Percentiles rank a stretch among this genome's conserved stretches.
Conservation (phyloP, 2,888 invertebrate genomes). For the Amblyjoppa proteus region DNA sequence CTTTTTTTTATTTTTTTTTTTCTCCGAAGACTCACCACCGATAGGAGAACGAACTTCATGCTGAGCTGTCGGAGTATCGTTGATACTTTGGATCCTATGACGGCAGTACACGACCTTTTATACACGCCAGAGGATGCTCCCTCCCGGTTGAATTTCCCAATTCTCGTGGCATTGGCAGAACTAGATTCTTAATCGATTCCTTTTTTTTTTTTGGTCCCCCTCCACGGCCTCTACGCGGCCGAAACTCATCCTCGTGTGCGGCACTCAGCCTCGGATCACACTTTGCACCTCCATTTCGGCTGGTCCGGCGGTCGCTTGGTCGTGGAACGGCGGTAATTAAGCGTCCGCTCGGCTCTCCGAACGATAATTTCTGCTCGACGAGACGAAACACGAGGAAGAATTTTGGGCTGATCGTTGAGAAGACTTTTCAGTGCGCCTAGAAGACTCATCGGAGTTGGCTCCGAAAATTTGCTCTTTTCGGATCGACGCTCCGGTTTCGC, state of each 20-base stretch:
- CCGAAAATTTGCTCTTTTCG: too few relatives aligned
- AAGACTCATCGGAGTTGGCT: too few relatives aligned
- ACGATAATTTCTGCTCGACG: too few relatives aligned
- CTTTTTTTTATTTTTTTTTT: background rate
- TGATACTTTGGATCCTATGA: slow-evolving; percentile 77
- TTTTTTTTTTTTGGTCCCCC: slow-evolving; percentile 43
- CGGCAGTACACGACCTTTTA: slow-evolving; percentile 83
- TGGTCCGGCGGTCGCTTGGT: background rate
- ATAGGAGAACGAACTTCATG: slow-evolving; percentile 82
- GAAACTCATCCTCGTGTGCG: slow-evolving; percentile 76
- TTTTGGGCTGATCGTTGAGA: too few relatives aligned
- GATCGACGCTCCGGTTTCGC: too few relatives aligned
- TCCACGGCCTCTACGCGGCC: slow-evolving; percentile 59
- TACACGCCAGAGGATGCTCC: slow-evolving; percentile 76
- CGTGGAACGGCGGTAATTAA: background rate
- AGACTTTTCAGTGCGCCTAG: too few relatives aligned
- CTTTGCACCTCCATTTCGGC: slow-evolving; percentile 23
- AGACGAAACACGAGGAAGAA: too few relatives aligned
- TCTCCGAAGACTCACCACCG: slow-evolving; percentile 79
- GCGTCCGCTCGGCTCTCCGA: background rate
- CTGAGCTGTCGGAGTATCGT: slow-evolving; percentile 76
- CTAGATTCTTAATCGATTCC: slow-evolving; percentile 82
- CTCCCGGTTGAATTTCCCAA: slow-evolving; percentile 80
- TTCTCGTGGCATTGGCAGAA: slow-evolving; percentile 82
- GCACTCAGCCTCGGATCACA: slow-evolving; percentile 17